These are phyloP conservation scores for Octopus bimaculoides DNA, from an alignment of 1,140 invertebrate species.

Conservation along the genomic window DNA sequence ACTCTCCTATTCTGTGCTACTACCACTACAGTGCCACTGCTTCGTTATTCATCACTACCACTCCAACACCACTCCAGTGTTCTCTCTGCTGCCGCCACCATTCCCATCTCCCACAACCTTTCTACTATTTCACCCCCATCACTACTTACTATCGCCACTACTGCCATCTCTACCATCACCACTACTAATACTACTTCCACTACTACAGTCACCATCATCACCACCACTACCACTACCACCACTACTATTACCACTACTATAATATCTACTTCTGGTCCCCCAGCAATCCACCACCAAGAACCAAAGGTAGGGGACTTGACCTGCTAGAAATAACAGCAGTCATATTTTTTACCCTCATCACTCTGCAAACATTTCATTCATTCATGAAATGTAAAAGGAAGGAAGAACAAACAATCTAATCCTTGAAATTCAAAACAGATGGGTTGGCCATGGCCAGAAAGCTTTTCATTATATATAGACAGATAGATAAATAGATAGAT, in stretches of 20 bases:
- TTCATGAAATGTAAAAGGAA: too few relatives aligned
- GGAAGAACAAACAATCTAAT: too few relatives aligned
- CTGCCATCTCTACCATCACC: neutral
- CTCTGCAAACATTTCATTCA: too few relatives aligned
- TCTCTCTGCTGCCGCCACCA: too few relatives aligned
- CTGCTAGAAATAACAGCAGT: too few relatives aligned
- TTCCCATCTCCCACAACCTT: too few relatives aligned
- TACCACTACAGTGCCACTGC: neutral
- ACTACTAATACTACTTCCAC: neutral
- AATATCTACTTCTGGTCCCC: neutral
- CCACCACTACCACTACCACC: neutral
- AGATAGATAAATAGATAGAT: too few relatives aligned
- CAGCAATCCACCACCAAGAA: neutral
- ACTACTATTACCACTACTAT: neutral
- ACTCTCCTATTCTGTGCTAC: neutral
- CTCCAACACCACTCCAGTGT: neutral
- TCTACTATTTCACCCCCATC: neutral
- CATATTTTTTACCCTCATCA: too few relatives aligned
- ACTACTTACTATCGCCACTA: neutral
- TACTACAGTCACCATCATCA: neutral
- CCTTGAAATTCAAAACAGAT: too few relatives aligned
- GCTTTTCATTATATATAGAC: too few relatives aligned
- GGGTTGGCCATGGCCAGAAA: too few relatives aligned
- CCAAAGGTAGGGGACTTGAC: too few relatives aligned
- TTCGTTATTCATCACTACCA: neutral